Evolutionary conservation across 2,113 vertebrate genomes (phyloP).

Genomic region (Malurus alboscapulatus): DNA sequence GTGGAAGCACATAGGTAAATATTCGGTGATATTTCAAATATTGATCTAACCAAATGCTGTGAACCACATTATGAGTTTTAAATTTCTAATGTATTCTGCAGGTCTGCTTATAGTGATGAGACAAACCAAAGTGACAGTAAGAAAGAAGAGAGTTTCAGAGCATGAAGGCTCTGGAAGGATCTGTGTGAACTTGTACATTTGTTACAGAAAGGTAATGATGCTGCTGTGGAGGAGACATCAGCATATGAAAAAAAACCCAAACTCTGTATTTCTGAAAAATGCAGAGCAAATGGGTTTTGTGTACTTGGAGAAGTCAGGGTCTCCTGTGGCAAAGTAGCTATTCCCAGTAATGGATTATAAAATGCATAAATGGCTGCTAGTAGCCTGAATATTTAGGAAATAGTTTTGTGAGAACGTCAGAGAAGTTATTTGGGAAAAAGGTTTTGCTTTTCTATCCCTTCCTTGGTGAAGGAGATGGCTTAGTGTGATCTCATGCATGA

Average conservation of each 20-base stretch:
- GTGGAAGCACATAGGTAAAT: slow-evolving; percentile 33
- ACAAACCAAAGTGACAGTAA: slow-evolving; percentile 29
- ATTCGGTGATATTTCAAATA: slow-evolving; percentile 5
- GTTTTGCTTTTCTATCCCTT: not conserved
- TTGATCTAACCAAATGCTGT: not conserved
- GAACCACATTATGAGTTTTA: not conserved
- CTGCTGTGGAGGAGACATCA: slow-evolving; percentile 14
- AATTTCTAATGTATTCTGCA: slow-evolving; percentile 47
- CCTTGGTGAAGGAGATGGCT: not conserved
- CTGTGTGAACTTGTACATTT: slow-evolving; percentile 19
- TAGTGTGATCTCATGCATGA: not conserved
- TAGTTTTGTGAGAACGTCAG: not conserved
- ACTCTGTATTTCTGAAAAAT: not conserved
- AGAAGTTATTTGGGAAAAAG: not conserved
- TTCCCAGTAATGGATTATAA: not conserved
- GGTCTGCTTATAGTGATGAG: slow-evolving; percentile 28
- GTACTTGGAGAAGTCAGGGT: not conserved
- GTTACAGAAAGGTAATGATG: slow-evolving; percentile 53
- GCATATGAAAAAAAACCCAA: not conserved
- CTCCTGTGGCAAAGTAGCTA: not conserved
- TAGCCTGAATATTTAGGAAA: not conserved
- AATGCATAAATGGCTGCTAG: not conserved
- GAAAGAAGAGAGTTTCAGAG: slow-evolving; percentile 50
- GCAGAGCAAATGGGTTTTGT: not conserved
- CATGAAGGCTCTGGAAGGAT: slow-evolving; percentile 51